Percentiles rank a stretch among this genome's conserved stretches.
These are phyloP conservation scores for Lottia gigantea DNA, from an alignment of 2,888 invertebrate genomes.

Conservation along the genomic window DNA sequence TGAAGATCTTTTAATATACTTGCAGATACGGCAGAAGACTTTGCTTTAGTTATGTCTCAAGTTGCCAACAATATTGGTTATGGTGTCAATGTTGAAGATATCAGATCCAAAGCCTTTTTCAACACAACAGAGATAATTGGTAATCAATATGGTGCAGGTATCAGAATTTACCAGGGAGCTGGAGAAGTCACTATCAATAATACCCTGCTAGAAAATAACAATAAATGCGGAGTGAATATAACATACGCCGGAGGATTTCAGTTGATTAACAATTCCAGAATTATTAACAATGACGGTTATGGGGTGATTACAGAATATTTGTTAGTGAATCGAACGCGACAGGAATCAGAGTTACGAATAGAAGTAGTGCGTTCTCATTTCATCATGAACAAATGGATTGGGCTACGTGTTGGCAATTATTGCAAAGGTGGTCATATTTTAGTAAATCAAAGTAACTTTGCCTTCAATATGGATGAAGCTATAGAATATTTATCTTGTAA, in stretches of 20 bases:
- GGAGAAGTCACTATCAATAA: slow-evolving; percentile 94
- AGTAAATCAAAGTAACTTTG: slow-evolving; percentile 93
- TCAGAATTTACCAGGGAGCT: slow-evolving; percentile 89
- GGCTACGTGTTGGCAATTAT: slow-evolving; percentile 92
- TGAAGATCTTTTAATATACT: no score
- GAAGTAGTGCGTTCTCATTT: slow-evolving; percentile 85
- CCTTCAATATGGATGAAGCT: slow-evolving; percentile 81
- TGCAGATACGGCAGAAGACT: slow-evolving; percentile 56
- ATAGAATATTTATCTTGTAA: slow-evolving; percentile 88
- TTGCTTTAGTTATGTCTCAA: slow-evolving; percentile 81
- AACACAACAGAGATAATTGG: slow-evolving; percentile 83
- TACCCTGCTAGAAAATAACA: slow-evolving; percentile 87
- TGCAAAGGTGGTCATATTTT: slow-evolving; percentile 74
- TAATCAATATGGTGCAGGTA: slow-evolving; percentile 86
- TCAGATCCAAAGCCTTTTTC: slow-evolving; percentile 88
- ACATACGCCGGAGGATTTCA: slow-evolving; percentile 94
- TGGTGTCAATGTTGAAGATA: slow-evolving; percentile 92
- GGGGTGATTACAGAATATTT: slow-evolving; percentile 62
- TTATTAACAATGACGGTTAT: slow-evolving; percentile 89
- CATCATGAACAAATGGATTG: slow-evolving; percentile 86
- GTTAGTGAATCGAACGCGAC: slow-evolving; percentile 58
- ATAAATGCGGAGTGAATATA: slow-evolving; percentile 83
- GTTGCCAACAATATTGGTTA: slow-evolving; percentile 91
- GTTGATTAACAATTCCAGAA: slow-evolving; percentile 86
- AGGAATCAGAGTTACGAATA: slow-evolving; percentile 49